Conservation (phyloP, 2,797 vertebrate genomes). For the Sebastes iracundus region DNA sequence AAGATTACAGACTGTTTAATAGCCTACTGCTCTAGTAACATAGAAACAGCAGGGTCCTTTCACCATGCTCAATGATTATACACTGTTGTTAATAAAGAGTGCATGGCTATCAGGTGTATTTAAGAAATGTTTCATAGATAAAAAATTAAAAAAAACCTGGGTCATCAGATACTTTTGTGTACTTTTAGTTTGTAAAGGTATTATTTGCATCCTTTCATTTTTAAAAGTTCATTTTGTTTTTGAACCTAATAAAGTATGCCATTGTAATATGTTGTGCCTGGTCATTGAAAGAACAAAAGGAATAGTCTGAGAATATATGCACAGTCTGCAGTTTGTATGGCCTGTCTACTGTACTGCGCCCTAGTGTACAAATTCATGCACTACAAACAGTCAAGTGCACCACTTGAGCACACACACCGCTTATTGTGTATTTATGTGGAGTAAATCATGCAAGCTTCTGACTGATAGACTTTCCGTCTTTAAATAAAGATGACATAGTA, state of each 20-base stretch:
- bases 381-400: background rate
- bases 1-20: background rate
- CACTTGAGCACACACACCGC: background rate
- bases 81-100: background rate
- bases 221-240: background rate
- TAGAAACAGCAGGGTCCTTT: background rate
- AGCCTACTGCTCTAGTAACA: background rate
- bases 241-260: conserved; percentile 12
- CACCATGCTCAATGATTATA: background rate
- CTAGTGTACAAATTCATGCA: conserved; percentile 34
- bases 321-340: background rate
- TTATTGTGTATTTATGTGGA: conserved; percentile 27
- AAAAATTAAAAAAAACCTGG: fast-evolving
- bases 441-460: conserved; percentile 14
- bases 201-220: background rate
- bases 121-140: background rate
- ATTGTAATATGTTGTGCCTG: background rate
- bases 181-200: background rate
- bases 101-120: background rate
- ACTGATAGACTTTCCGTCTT: background rate
- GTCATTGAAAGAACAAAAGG: background rate
- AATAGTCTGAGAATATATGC: background rate
- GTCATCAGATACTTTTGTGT: background rate
- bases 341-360: conserved; percentile 19
- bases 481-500: conserved; percentile 35